Evolutionary conservation across 2,113 vertebrate genomes (phyloP).

Genomic region (Pangasianodon hypophthalmus): DNA sequence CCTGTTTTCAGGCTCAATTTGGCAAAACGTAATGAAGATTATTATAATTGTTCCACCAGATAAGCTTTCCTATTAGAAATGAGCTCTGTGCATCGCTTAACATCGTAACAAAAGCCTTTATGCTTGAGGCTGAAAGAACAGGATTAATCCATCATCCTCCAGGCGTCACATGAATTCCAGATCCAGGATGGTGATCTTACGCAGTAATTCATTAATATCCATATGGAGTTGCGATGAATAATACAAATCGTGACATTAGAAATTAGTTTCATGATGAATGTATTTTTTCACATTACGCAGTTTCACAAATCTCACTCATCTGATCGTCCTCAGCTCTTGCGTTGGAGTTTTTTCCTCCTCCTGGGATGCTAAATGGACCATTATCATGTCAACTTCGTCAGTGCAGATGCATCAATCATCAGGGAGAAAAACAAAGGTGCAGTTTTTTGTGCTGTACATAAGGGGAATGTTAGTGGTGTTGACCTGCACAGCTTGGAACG

Average conservation of each 20-base stretch:
- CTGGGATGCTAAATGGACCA: conserved; percentile 17
- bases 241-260: background rate
- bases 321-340: background rate
- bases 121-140: background rate
- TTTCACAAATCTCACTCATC: background rate
- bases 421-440: background rate
- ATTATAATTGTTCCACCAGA: background rate
- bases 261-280: background rate
- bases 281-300: background rate
- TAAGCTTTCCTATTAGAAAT: background rate
- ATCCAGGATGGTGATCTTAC: background rate
- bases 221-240: background rate
- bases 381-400: conserved; percentile 17
- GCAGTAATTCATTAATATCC: conserved; percentile 9
- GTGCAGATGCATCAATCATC: conserved; percentile 14
- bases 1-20: background rate
- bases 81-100: background rate
- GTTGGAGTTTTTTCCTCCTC: background rate
- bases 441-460: conserved; percentile 4
- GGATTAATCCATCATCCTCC: conserved; percentile 3
- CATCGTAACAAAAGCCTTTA: background rate
- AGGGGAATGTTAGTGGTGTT: conserved; percentile 12
- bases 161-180: background rate
- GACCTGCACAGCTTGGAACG: background rate
- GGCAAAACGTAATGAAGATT: background rate